Evolutionary conservation across 2,797 vertebrate species (phyloP).

Genomic region (Podarcis siculus): DNA sequence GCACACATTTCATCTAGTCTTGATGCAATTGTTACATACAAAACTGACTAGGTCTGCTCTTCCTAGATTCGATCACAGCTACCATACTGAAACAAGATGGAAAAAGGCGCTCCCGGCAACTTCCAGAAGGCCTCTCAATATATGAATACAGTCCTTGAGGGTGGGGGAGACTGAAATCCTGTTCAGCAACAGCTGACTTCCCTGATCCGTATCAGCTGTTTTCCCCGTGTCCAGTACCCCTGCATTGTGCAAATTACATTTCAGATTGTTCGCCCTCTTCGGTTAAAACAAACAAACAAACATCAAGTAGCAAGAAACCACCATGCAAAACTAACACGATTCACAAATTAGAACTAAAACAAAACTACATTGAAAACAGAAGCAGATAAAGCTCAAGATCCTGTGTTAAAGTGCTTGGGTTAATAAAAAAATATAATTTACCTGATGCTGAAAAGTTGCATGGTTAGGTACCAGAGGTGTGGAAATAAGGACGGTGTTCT

Average conservation of each 20-base stretch:
- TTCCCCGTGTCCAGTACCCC: no score
- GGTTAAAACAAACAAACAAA: not conserved
- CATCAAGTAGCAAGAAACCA: not conserved
- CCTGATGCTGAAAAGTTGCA: not conserved
- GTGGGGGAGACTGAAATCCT: not conserved
- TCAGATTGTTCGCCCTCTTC: no score
- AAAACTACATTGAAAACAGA: not conserved
- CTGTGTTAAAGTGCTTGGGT: not conserved
- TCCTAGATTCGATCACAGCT: not conserved
- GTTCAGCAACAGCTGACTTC: not conserved
- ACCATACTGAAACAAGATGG: not conserved
- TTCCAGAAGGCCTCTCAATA: not conserved
- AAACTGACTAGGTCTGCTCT: not conserved
- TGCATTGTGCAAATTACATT: no score
- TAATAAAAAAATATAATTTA: not conserved
- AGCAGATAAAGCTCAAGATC: not conserved
- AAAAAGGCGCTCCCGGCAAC: not conserved
- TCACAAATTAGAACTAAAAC: not conserved
- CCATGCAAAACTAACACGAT: not conserved
- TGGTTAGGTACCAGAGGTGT: no score
- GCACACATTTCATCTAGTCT: not conserved
- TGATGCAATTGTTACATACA: not conserved
- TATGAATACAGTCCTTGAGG: not conserved
- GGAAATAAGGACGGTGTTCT: not conserved
- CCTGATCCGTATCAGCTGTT: not conserved